A percentile compares a stretch with the other conserved stretches of the same genome.
phyloP scores from a whole-genome alignment of 1,140 invertebrate species.

The Ostrea edulis region DNA sequence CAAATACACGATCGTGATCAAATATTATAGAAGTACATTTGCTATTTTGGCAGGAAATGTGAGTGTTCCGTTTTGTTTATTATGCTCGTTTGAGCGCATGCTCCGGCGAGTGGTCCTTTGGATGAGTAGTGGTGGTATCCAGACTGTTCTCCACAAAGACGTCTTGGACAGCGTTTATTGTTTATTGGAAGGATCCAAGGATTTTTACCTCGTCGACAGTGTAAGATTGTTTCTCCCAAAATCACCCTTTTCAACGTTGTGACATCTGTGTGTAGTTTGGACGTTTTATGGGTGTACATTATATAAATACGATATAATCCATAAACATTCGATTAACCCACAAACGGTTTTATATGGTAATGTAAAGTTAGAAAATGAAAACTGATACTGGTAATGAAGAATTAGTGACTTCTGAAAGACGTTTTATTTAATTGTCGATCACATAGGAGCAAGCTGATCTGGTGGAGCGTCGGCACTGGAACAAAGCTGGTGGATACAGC shows the following conservation, averaged over 20 bases:
- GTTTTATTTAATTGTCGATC: background rate
- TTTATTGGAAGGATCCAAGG: background rate
- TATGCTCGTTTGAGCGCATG: conserved; percentile 8
- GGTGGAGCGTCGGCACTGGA: background rate
- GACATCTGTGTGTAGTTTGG: too few species aligned
- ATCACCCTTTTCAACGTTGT: too few species aligned
- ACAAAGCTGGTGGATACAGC: background rate
- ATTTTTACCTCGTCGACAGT: background rate
- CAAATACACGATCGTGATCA: too few species aligned
- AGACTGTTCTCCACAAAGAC: background rate
- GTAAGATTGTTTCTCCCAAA: background rate
- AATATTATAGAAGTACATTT: background rate
- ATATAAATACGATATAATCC: too few species aligned
- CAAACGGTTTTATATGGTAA: too few species aligned
- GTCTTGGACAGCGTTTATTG: background rate
- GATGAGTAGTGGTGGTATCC: conserved; percentile 6
- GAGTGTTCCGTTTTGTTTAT: background rate
- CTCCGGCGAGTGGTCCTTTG: background rate
- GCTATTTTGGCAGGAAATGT: background rate
- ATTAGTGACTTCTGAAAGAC: background rate
- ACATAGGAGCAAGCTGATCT: background rate
- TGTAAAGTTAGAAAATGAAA: background rate
- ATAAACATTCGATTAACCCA: too few species aligned
- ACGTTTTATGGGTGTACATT: too few species aligned
- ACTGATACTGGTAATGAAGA: background rate